These are phyloP conservation scores for Sapayoa aenigma DNA, from an alignment of 2,113 vertebrate genomes.

Conservation along the genomic window DNA sequence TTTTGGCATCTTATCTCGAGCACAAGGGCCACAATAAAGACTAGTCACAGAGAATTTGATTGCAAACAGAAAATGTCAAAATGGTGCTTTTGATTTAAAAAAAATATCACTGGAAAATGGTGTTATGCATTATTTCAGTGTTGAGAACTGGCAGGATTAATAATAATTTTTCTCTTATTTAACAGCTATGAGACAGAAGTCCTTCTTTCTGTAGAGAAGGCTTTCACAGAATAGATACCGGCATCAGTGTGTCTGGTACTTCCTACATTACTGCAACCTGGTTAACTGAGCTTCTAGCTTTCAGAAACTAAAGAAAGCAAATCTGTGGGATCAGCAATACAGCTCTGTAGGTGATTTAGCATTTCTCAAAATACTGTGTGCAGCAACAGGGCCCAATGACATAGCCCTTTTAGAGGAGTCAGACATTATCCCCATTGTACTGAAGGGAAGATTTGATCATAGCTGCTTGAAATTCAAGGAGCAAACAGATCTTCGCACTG, in stretches of 20 bases:
- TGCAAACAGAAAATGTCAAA: constrained; percentile 3
- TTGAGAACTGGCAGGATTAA: not conserved
- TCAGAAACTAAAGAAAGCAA: too few relatives aligned
- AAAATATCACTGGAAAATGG: not conserved
- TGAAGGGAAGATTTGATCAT: not conserved
- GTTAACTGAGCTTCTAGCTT: too few relatives aligned
- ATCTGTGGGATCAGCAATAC: too few relatives aligned
- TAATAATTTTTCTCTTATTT: not conserved
- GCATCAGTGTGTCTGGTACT: too few relatives aligned
- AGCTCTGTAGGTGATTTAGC: too few relatives aligned
- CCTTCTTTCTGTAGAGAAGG: not conserved
- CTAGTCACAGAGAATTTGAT: not conserved
- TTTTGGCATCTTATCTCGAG: constrained; percentile 6
- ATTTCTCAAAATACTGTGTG: too few relatives aligned
- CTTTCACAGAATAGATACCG: not conserved
- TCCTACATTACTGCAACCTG: too few relatives aligned
- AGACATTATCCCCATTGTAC: not conserved
- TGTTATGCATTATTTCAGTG: not conserved
- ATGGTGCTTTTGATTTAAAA: not conserved
- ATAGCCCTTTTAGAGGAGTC: not conserved
- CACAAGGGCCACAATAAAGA: constrained; percentile 35
- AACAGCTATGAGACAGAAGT: not conserved
- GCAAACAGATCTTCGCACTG: not conserved
- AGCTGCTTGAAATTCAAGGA: not conserved
- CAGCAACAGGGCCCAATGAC: too few relatives aligned